phyloP scores from a whole-genome alignment of 2,797 vertebrate species.

The Melanotaenia boesemani region DNA sequence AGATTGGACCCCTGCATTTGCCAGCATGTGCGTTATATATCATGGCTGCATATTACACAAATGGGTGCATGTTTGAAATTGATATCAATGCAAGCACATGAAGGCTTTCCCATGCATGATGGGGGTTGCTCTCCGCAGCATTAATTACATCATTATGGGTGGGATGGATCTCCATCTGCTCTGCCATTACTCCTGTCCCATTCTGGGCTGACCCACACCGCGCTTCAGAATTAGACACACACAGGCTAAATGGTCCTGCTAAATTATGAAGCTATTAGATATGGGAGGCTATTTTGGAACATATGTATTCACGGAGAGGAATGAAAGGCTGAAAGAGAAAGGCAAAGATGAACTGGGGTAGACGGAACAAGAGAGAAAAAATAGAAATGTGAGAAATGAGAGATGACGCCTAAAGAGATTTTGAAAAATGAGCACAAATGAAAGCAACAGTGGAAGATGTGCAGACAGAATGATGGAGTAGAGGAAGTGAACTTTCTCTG shows the following conservation, averaged over 20 bases:
- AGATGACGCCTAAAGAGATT: slow-evolving; percentile 57
- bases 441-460: slow-evolving; percentile 61
- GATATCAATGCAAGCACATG: slow-evolving; percentile 34
- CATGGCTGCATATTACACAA: neutral
- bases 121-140: slow-evolving; percentile 63
- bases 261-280: slow-evolving; percentile 84
- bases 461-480: slow-evolving; percentile 74
- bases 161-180: slow-evolving; percentile 84
- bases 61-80: slow-evolving; percentile 18
- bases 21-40: neutral
- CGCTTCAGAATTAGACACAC: slow-evolving; percentile 78
- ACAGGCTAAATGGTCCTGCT: slow-evolving; percentile 77
- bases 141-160: slow-evolving; percentile 85
- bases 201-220: slow-evolving; percentile 75
- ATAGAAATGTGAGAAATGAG: slow-evolving; percentile 73
- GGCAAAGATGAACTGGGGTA: slow-evolving; percentile 39
- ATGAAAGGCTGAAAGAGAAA: slow-evolving; percentile 35
- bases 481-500: slow-evolving; percentile 76
- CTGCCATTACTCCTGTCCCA: slow-evolving; percentile 77
- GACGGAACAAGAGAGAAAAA: slow-evolving; percentile 58
- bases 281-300: slow-evolving; percentile 81
- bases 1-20: neutral
- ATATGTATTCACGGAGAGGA: slow-evolving; percentile 71
- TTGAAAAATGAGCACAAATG: slow-evolving; percentile 78
- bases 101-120: slow-evolving; percentile 71